Evolutionary conservation across 1,140 invertebrate genomes (phyloP).

Genomic region (Cotesia chilonis): DNA sequence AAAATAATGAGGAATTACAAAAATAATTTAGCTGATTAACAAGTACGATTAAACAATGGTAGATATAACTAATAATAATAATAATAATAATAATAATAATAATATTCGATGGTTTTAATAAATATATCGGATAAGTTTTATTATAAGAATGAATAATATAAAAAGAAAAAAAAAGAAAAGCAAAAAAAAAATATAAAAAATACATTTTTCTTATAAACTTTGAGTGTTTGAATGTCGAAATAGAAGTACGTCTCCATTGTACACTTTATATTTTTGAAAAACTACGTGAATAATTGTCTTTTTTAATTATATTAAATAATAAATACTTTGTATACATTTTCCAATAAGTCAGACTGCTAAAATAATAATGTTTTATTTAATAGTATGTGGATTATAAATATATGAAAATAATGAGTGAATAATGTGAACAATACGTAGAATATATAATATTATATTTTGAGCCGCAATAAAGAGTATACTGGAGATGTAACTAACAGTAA

Average conservation of each 20-base stretch:
- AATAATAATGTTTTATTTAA: too few species aligned
- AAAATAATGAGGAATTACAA: conserved; percentile 9
- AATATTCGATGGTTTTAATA: conserved; percentile 22
- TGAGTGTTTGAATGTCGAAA: neutral
- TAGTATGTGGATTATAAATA: neutral
- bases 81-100: conserved; percentile 13
- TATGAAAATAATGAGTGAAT: neutral
- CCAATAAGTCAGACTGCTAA: too few species aligned
- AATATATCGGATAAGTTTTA: conserved; percentile 21
- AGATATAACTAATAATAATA: conserved; percentile 6
- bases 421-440: neutral
- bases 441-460: neutral
- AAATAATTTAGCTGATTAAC: conserved; percentile 27
- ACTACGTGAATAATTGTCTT: neutral
- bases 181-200: neutral
- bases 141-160: conserved; percentile 5
- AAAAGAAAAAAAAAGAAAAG: neutral
- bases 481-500: conserved; percentile 20
- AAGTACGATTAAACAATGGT: conserved; percentile 27
- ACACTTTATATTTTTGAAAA: conserved; percentile 8
- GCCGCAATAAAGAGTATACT: conserved; percentile 12
- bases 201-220: conserved; percentile 11
- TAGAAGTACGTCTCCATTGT: conserved; percentile 18
- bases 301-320: neutral
- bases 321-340: conserved; percentile 1